Percentiles rank a stretch among this genome's conserved stretches.
These are phyloP conservation scores for Pterobdella sp. DNA, from an alignment of 2,888 invertebrate species.

Conservation along the genomic window DNA sequence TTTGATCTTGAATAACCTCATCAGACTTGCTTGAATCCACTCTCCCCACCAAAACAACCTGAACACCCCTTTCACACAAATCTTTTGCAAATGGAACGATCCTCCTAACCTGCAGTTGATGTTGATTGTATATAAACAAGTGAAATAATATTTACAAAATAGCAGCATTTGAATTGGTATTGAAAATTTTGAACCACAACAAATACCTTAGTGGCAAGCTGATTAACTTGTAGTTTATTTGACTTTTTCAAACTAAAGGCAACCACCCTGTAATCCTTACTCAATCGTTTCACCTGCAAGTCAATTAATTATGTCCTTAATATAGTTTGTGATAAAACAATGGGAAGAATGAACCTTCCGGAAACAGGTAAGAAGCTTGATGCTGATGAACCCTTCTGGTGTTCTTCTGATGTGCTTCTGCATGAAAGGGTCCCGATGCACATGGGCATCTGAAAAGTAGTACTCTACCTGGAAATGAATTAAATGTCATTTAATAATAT, in stretches of 20 bases:
- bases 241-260: conserved; percentile 74
- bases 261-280: conserved; percentile 87
- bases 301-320: too few species aligned
- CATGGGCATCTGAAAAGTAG: conserved; percentile 89
- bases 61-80: neutral
- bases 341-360: conserved; percentile 61
- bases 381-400: conserved; percentile 87
- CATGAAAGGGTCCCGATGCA: conserved; percentile 90
- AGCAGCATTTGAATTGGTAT: too few species aligned
- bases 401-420: conserved; percentile 87
- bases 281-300: conserved; percentile 70
- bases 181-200: too few species aligned
- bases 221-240: conserved; percentile 76
- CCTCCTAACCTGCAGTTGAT: conserved; percentile 3
- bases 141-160: too few species aligned
- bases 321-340: too few species aligned
- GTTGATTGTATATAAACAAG: too few species aligned
- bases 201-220: conserved; percentile 83
- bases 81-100: neutral
- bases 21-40: neutral
- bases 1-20: neutral
- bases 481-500: neutral
- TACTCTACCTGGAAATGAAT: conserved; percentile 64
- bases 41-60: neutral
- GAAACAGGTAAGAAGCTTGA: conserved; percentile 88